Conservation (phyloP, 30 jellyfish, hydroid and myxozoan genomes). For the Hydractinia echinata region DNA sequence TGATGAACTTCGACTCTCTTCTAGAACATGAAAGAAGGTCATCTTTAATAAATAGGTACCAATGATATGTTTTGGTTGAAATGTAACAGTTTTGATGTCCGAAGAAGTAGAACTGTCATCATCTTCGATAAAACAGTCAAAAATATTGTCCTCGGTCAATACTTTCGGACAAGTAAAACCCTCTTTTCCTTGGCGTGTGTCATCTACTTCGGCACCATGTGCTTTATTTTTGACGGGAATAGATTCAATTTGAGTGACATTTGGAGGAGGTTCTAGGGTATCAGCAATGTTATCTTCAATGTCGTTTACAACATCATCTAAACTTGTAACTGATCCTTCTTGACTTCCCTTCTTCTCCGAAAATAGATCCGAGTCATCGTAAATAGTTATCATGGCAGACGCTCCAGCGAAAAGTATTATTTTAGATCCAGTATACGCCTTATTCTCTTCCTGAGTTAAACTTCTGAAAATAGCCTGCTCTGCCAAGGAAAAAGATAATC, state of each 20-base stretch:
- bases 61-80: neutral
- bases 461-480: neutral
- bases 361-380: neutral
- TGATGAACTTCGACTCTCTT: neutral
- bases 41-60: neutral
- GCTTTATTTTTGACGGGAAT: no score
- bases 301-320: neutral
- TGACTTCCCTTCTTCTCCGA: no score
- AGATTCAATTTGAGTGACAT: neutral
- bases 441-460: neutral
- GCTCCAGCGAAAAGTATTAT: neutral
- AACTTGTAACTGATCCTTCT: neutral
- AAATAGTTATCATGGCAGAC: neutral
- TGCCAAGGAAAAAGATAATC: neutral
- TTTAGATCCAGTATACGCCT: neutral
- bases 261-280: neutral
- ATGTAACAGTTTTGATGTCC: neutral
- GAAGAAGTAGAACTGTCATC: neutral
- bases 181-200: neutral
- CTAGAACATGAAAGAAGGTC: slow-evolving; percentile 2
- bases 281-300: neutral
- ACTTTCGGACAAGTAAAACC: neutral
- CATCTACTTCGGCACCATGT: neutral
- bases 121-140: neutral
- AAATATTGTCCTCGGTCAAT: neutral